Evolutionary conservation across 2,113 vertebrate genomes (phyloP), one percentile per base, ranked within the genome.

Genomic region (Picathartes gymnocephalus): DNA sequence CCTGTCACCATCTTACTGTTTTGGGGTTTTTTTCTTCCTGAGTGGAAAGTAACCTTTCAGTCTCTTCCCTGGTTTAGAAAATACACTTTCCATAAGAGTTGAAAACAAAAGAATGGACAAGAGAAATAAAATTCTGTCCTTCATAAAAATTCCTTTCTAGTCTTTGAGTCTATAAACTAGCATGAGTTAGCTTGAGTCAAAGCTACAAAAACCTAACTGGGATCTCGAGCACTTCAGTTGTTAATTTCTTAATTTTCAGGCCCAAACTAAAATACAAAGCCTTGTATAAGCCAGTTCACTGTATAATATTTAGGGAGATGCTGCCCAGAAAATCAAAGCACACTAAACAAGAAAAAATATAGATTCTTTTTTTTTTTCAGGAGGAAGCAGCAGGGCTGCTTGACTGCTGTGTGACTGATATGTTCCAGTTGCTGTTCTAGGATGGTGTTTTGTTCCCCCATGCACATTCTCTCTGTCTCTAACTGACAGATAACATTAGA

Each of bases 381-480:
- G 30, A 56, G 12, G 11, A 88, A 60, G 19, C 19, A 31, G 24
- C 7, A 4, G 66, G 54, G 23, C 45, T 87, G 27, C 35, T 92
- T 68, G 24, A 25, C 21, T 89, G 54, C 51, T 84, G 4, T 56
- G 40, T 68, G 37, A 40, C 47, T 66, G 30, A 54, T 58, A 39
- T 5, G 4, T 79, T 24, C 15, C 7, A 47, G 57, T 71, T 0
- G 0, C 42, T 77, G 9, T 51, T 94, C 7, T 54, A 56, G 50
- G 77, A 50, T 9, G 23, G 13, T 6, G 9, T 0, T 14, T 50
- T 65, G 51, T 13, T 2, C 2, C 7, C 7, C 12, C 14, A 8
- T 57, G 8, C 51, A 27, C 15, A 4, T 54, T 61, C 27, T 69
- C 31, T 57, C 12, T 78, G 17, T 35, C 13, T 72, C 15, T 39